These are phyloP conservation scores for Sapajus apella DNA, from an alignment of 2,113 vertebrate genomes.

Conservation along the genomic window DNA sequence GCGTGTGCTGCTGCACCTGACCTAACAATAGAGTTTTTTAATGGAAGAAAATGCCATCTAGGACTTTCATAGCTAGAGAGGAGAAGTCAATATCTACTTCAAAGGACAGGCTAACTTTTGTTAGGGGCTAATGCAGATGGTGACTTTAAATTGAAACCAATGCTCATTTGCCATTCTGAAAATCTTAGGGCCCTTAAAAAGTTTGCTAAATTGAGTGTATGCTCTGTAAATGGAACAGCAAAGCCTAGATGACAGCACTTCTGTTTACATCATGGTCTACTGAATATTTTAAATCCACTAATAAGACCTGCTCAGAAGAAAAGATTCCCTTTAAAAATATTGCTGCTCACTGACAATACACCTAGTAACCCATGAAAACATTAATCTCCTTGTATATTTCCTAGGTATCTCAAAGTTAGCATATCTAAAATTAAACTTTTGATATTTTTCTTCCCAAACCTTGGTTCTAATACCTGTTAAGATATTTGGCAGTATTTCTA, in stretches of 20 bases:
- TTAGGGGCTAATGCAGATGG: not conserved
- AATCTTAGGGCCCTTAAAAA: not conserved
- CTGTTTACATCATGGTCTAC: not conserved
- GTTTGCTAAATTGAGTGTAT: not conserved
- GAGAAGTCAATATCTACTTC: not conserved
- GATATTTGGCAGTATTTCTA: too few relatives aligned
- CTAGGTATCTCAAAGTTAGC: not conserved
- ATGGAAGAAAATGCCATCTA: not conserved
- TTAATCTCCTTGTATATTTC: not conserved
- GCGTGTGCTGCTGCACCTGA: too few relatives aligned
- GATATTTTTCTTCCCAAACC: not conserved
- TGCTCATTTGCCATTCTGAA: not conserved
- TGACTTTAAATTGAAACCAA: not conserved
- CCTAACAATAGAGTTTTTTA: not conserved
- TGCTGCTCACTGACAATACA: not conserved
- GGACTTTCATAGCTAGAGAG: not conserved
- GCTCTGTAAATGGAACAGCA: not conserved
- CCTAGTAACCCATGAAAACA: not conserved
- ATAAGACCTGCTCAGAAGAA: not conserved
- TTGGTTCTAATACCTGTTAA: not conserved
- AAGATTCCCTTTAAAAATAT: not conserved
- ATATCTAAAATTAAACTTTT: not conserved
- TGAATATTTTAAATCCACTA: not conserved
- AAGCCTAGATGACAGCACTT: not conserved
- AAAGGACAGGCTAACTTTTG: not conserved